Conservation (phyloP, 2,888 invertebrate species). For the Drosophila subsilvestris region DNA sequence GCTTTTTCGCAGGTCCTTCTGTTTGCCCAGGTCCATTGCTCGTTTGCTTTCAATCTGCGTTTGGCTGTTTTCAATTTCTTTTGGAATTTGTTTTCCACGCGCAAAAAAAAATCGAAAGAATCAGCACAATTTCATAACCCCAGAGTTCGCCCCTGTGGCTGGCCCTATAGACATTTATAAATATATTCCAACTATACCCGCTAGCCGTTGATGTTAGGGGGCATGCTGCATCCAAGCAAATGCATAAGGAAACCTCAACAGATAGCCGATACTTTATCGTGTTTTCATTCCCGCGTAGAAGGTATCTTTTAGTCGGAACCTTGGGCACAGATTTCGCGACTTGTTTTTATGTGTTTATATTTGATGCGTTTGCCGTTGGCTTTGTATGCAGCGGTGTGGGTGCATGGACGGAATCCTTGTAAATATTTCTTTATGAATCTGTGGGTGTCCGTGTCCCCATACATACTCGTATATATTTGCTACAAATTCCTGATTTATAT, state of each 20-base stretch:
- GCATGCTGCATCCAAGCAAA: background rate
- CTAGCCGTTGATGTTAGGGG: slow-evolving; percentile 32
- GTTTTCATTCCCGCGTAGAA: slow-evolving; percentile 6
- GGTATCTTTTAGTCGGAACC: background rate
- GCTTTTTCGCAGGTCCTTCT: slow-evolving; percentile 50
- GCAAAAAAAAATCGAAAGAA: slow-evolving; percentile 36
- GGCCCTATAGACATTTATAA: slow-evolving; percentile 32
- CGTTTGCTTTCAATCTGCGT: slow-evolving; percentile 73
- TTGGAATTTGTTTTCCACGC: slow-evolving; percentile 71
- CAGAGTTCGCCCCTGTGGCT: slow-evolving; percentile 4
- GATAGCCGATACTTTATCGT: slow-evolving; percentile 9
- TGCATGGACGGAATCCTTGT: slow-evolving; percentile 68
- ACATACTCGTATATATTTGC: background rate
- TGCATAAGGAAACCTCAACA: background rate
- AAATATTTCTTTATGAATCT: slow-evolving; percentile 67
- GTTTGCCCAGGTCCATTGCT: slow-evolving; percentile 30
- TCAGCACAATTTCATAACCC: slow-evolving; percentile 67
- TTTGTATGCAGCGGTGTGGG: slow-evolving; percentile 45
- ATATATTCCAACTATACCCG: slow-evolving; percentile 5
- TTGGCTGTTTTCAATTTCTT: slow-evolving; percentile 65
- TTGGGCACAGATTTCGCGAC: background rate
- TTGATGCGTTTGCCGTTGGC: slow-evolving; percentile 64
- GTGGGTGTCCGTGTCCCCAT: slow-evolving; percentile 5
- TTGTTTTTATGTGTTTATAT: slow-evolving; percentile 66
- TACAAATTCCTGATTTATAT: slow-evolving; percentile 28